Evolutionary conservation across 2,888 invertebrate species (phyloP).

Genomic region (Agonopterix alstromeriana): DNA sequence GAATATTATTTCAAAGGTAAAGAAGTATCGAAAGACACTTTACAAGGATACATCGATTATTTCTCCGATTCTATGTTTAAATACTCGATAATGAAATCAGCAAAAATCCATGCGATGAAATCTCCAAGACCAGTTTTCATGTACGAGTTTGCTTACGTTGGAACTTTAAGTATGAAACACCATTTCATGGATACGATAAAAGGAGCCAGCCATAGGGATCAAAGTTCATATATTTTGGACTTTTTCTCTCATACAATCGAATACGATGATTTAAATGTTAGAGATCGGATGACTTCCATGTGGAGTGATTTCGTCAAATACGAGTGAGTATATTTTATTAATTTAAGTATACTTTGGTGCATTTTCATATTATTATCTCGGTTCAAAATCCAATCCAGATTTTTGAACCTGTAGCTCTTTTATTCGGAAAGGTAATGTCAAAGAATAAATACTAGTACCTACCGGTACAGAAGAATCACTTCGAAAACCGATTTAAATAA

Average conservation of each 20-base stretch:
- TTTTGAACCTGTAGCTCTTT: too few relatives aligned
- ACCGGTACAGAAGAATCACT: too few relatives aligned
- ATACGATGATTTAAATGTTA: conserved; percentile 45
- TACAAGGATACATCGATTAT: conserved; percentile 51
- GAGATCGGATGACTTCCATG: conserved; percentile 56
- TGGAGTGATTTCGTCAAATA: conserved; percentile 61
- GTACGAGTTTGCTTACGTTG: conserved; percentile 60
- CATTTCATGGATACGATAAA: conserved; percentile 47
- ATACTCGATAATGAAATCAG: conserved; percentile 52
- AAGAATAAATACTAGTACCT: too few relatives aligned
- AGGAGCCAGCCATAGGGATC: conserved; percentile 65
- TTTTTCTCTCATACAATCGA: conserved; percentile 45
- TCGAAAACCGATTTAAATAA: too few relatives aligned
- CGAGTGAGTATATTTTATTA: conserved; percentile 37
- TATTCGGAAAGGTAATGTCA: too few relatives aligned
- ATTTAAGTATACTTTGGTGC: too few relatives aligned
- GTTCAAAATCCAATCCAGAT: too few relatives aligned
- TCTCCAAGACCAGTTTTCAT: conserved; percentile 41
- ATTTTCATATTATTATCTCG: too few relatives aligned
- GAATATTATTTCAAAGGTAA: conserved; percentile 48
- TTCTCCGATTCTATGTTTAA: conserved; percentile 66
- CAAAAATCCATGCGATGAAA: conserved; percentile 38
- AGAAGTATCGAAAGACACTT: conserved; percentile 32
- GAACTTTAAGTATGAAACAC: conserved; percentile 50
- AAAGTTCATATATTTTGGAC: conserved; percentile 55